Evolutionary conservation across 2,113 vertebrate species (phyloP), one percentile per base, ranked within the genome.

Genomic region (Nothobranchius kuhntae): DNA sequence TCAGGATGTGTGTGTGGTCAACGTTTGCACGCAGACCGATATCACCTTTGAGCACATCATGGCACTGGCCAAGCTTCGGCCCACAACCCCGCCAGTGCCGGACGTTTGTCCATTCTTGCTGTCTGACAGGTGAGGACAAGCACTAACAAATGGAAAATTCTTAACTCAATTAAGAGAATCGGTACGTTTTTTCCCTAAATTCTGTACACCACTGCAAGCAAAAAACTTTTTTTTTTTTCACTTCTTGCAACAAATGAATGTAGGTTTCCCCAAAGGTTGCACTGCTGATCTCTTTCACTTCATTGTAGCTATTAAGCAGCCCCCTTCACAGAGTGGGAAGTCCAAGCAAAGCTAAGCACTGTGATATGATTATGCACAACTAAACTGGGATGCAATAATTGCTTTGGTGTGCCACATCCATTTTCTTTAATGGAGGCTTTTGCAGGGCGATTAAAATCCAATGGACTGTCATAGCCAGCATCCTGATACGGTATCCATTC

Each of bases 1-100:
- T 10, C 93, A 94, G 24, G 95, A 96, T 54, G 87, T 92, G 46
- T 92, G 71, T 11, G 88, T 96, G 68, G 90, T 85, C 65, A 93
- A 99, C 17, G 95, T 95, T 65, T 95, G 95, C 90, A 99, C 97
- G 1, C 97, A 99, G 83, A 98, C 97, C 0, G 96, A 99, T 89
- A 97, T 99, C 88, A 98, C 96, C 26, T 99, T 99, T 0, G 95
- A 99, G 66, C 96, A 97, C 82, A 95, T 99, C 80, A 95, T 96
- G 95, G 95, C 96, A 46, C 86, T 98, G 84, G 93, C 95, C 56
- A 99, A 97, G 84, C 92, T 98, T 2, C 92, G 95, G 47, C 94
- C 96, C 5, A 89, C 92, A 3, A 97, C 95, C 1, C 96, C 97
- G 0, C 97, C 97, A 0, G 95, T 99, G 81, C 96, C 97, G 1